phyloP scores from a whole-genome alignment of 2,888 invertebrate genomes.

The Mythimna ferrago region DNA sequence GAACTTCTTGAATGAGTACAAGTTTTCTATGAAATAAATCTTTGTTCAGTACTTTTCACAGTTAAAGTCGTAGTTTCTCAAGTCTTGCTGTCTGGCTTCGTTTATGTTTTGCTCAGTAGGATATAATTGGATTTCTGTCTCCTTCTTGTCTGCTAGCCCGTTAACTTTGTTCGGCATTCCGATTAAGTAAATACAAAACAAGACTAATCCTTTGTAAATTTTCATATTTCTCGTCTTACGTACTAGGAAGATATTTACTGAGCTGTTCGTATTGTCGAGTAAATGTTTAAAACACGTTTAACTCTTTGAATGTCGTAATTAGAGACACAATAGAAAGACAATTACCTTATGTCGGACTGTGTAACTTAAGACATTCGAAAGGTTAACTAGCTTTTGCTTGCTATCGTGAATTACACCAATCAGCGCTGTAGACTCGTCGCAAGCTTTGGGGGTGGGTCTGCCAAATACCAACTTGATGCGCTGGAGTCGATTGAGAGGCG shows the following conservation, averaged over 20 bases:
- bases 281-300: neutral
- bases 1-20: neutral
- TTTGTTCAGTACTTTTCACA: constrained; percentile 20
- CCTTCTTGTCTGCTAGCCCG: constrained; percentile 22
- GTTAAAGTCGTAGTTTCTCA: neutral
- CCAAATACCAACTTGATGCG: too few species aligned
- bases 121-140: constrained; percentile 57
- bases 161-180: constrained; percentile 30
- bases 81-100: neutral
- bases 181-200: constrained; percentile 39
- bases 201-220: constrained; percentile 20
- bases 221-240: constrained; percentile 24
- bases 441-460: too few species aligned
- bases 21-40: constrained; percentile 10
- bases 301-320: too few species aligned
- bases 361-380: too few species aligned
- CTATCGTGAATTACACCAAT: too few species aligned
- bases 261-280: neutral
- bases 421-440: too few species aligned
- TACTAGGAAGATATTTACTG: neutral
- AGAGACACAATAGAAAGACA: too few species aligned
- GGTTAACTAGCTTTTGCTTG: too few species aligned
- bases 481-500: too few species aligned
- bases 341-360: too few species aligned
- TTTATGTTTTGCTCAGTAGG: constrained; percentile 35